These are phyloP conservation scores for Corynorhinus townsendii DNA, from an alignment of 2,113 vertebrate species.

Conservation along the genomic window DNA sequence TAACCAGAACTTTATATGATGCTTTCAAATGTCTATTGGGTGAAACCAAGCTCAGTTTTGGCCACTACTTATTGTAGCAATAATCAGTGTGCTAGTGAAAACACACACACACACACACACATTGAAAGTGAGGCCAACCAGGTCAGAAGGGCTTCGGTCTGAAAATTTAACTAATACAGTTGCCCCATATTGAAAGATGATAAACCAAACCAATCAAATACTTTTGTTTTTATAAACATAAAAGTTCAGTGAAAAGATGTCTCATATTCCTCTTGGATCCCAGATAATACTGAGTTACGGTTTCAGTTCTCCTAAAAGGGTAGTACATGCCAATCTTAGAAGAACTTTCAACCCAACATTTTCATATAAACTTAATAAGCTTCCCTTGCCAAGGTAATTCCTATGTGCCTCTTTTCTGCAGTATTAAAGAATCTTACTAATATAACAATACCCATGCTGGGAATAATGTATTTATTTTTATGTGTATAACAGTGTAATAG, in stretches of 20 bases:
- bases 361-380: neutral
- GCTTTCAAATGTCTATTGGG: neutral
- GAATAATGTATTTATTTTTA: slow-evolving; percentile 20
- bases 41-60: neutral
- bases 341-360: neutral
- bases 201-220: neutral
- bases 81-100: neutral
- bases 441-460: neutral
- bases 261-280: neutral
- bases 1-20: neutral
- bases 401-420: neutral
- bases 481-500: neutral
- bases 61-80: neutral
- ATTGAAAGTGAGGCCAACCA: neutral
- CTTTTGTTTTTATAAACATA: neutral
- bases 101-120: neutral
- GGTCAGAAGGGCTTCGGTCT: neutral
- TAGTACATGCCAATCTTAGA: neutral
- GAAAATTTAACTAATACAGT: neutral
- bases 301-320: neutral
- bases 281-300: neutral
- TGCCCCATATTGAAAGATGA: neutral
- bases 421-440: slow-evolving; percentile 37
- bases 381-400: neutral
- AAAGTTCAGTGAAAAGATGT: neutral